phyloP scores from a whole-genome alignment of 2,113 vertebrate species.

The Lepus europaeus region DNA sequence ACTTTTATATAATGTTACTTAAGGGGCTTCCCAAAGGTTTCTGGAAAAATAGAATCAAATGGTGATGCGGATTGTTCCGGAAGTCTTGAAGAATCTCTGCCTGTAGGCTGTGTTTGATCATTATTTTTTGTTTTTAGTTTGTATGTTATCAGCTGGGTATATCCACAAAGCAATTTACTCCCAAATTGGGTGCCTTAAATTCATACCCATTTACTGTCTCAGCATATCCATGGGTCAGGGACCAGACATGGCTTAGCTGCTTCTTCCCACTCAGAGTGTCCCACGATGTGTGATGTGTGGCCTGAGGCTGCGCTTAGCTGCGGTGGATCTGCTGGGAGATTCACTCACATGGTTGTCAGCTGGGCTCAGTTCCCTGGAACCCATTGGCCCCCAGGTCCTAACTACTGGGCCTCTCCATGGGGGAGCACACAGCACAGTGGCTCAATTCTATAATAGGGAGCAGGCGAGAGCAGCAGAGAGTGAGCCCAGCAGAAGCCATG shows the following conservation, averaged over 20 bases:
- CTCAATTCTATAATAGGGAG: neutral
- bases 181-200: neutral
- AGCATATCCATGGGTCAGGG: neutral
- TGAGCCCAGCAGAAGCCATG: neutral
- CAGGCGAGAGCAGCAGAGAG: neutral
- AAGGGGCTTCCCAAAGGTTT: no score
- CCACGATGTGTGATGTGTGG: neutral
- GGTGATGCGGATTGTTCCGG: no score
- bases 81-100: no score
- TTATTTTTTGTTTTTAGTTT: neutral
- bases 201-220: neutral
- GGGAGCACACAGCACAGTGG: neutral
- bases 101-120: neutral
- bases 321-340: neutral
- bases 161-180: neutral
- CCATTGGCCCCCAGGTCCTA: neutral
- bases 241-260: neutral
- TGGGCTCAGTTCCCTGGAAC: neutral
- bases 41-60: no score
- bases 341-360: neutral
- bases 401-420: neutral
- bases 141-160: neutral
- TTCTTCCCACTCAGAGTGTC: neutral
- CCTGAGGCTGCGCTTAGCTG: rapidly evolving
- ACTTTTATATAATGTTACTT: neutral